Conservation (phyloP, 1,140 invertebrate species). For the Drosophila hydei region DNA sequence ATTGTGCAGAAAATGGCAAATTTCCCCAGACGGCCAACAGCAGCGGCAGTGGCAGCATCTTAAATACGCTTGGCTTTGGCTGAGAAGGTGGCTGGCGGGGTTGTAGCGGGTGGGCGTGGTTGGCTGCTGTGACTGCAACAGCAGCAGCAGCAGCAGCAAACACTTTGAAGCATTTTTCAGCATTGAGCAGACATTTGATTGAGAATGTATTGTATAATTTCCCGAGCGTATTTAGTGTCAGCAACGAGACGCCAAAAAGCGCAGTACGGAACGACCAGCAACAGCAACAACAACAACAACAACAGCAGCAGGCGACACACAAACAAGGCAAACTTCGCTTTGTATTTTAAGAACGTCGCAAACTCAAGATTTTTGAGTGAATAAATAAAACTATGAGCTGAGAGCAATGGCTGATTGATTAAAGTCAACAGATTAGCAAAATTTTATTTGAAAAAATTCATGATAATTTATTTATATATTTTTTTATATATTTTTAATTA, state of each 20-base stretch:
- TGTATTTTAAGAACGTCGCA: not conserved
- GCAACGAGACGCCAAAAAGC: constrained; percentile 52
- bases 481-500: too few relatives aligned
- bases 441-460: too few relatives aligned
- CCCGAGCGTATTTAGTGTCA: constrained; percentile 80
- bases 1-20: constrained; percentile 82
- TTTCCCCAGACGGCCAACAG: constrained; percentile 80
- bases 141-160: constrained; percentile 45
- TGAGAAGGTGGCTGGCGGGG: not conserved
- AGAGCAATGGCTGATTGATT: too few relatives aligned
- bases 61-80: constrained; percentile 24
- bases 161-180: constrained; percentile 75
- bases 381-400: not conserved
- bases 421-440: too few relatives aligned
- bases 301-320: constrained; percentile 20
- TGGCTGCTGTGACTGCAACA: constrained; percentile 24
- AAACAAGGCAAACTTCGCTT: constrained; percentile 28
- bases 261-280: constrained; percentile 33
- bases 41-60: constrained; percentile 46
- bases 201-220: constrained; percentile 81
- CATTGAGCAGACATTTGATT: constrained; percentile 78
- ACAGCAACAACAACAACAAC: constrained; percentile 38
- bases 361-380: not conserved
- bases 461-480: too few relatives aligned
- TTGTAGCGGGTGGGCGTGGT: not conserved